These are phyloP conservation scores for Gasterosteus aculeatus DNA, from an alignment of 2,113 vertebrate species.

Conservation along the genomic window DNA sequence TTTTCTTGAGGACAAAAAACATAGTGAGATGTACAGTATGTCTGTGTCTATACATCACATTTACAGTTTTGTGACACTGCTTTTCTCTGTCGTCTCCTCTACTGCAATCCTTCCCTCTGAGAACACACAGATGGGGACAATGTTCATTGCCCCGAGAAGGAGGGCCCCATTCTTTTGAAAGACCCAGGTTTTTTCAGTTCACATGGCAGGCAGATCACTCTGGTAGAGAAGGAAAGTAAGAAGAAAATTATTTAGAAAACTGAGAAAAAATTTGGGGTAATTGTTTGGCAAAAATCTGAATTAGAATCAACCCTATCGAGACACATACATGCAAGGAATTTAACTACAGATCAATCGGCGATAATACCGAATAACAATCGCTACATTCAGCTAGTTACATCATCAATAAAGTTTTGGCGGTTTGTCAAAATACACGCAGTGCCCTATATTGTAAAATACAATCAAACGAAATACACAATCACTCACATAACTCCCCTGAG, in stretches of 20 bases:
- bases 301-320: neutral
- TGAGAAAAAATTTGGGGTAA: no score
- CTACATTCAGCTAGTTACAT: neutral
- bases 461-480: neutral
- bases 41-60: slow-evolving; percentile 99
- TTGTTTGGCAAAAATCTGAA: neutral
- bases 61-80: slow-evolving; percentile 88
- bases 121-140: slow-evolving; percentile 89
- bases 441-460: neutral
- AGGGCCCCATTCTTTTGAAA: slow-evolving; percentile 84
- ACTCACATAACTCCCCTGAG: slow-evolving; percentile 97
- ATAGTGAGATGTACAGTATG: slow-evolving; percentile 92
- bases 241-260: neutral
- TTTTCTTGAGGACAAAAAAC: slow-evolving; percentile 87
- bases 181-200: slow-evolving; percentile 83
- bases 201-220: slow-evolving; percentile 88
- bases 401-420: neutral
- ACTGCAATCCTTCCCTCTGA: slow-evolving; percentile 73
- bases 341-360: neutral
- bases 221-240: slow-evolving; percentile 55
- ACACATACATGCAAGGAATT: neutral
- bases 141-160: slow-evolving; percentile 88
- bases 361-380: neutral
- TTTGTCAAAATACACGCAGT: slow-evolving; percentile 5
- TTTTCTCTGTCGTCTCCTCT: slow-evolving; percentile 32